Percentiles rank a stretch among this genome's conserved stretches.
These are phyloP conservation scores for Lottia scabra DNA, from an alignment of 2,888 invertebrate species.

Conservation along the genomic window DNA sequence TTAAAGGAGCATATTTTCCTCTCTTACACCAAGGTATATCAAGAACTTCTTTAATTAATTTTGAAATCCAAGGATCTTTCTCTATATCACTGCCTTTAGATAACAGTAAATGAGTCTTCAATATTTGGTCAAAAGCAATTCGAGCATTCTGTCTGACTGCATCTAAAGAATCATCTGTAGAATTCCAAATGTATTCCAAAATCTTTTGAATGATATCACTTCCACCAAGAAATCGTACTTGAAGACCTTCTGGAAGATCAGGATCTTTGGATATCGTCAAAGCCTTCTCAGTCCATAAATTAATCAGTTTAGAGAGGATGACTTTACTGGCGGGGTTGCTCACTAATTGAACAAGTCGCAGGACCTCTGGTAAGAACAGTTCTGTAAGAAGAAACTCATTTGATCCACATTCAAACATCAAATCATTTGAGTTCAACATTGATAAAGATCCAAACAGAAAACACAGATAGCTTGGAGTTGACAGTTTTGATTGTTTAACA, in stretches of 20 bases:
- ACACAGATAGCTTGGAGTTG: conserved; percentile 40
- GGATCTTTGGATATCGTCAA: neutral
- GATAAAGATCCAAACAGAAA: conserved; percentile 44
- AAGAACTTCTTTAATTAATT: conserved; percentile 36
- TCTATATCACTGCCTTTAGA: conserved; percentile 28
- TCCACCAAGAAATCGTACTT: conserved; percentile 26
- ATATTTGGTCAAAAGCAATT: conserved; percentile 62
- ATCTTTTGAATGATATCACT: conserved; percentile 27
- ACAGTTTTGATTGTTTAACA: conserved; percentile 21
- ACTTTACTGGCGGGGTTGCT: conserved; percentile 48
- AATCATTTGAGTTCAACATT: conserved; percentile 35
- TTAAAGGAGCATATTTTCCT: conserved; percentile 66
- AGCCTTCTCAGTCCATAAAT: conserved; percentile 42
- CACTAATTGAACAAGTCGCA: conserved; percentile 31
- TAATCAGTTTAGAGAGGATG: conserved; percentile 44
- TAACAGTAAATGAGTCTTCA: conserved; percentile 55
- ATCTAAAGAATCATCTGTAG: conserved; percentile 68
- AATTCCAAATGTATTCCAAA: conserved; percentile 56
- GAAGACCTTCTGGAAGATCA: conserved; percentile 3
- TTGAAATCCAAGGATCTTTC: conserved; percentile 22
- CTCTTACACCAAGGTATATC: conserved; percentile 60
- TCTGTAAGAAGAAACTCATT: conserved; percentile 15
- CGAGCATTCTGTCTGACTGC: conserved; percentile 64
- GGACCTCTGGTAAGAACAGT: conserved; percentile 7
- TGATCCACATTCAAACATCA: conserved; percentile 16